Evolutionary conservation across 2,888 invertebrate genomes (phyloP), one percentile per base, ranked within the genome.

Genomic region (Spialia ferax): DNA sequence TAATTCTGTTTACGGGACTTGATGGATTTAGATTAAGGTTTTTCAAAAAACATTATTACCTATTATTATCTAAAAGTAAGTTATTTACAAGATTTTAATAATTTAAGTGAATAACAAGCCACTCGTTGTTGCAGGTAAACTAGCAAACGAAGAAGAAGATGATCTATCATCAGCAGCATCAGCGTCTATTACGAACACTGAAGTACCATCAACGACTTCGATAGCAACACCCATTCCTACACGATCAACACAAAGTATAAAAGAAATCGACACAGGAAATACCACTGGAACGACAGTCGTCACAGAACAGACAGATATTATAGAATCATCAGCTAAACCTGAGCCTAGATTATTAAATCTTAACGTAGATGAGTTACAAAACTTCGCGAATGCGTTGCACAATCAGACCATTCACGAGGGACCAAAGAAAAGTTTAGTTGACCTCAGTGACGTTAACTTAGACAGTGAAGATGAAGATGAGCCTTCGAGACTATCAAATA

Each of bases 371-470:
- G 93, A 93, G 54, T 74, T 93, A 32, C 90, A 91, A 76, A 89
- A 87, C 38, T 91, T 93, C 61, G 93, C 93, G 0, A 88, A 89
- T 56, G 86, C 87, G 2, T 73, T 91, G 62, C 93, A 93, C 55
- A 93, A 93, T 79, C 86, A 89, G 70, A 84, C 85, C 1, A 74
- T 77, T 42, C 64, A 77, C n/a, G 82, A 80, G 71, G 73, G 69
- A 59, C 71, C 78, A 52, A 88, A 84, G 71, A 93, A 89, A 73
- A 75, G 74, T 61, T 72, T 93, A 48, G 85, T 93, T 42, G 97
- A 97, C 84, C 89, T 97, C n/a, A 97, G 97, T 81, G 96, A 97
- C 83, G 96, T 97, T 20, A 97, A 95, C 76, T 95, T 97, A 93
- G 96, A 96, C 74, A 95, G 73, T 45, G 88, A 95, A 70, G 95